phyloP scores from a whole-genome alignment of 1,140 invertebrate genomes.

The Dendrolimus punctatus region DNA sequence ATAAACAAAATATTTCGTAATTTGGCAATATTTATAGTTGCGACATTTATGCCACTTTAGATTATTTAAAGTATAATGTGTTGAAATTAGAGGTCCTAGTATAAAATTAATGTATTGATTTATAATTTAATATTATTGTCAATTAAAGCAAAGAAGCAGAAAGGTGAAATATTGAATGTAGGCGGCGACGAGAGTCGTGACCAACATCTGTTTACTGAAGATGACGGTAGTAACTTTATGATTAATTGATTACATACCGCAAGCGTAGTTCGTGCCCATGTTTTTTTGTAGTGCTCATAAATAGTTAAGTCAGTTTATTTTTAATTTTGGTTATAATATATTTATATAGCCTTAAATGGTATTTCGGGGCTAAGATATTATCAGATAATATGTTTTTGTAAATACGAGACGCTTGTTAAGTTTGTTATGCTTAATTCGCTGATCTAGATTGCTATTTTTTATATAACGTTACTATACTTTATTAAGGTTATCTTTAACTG shows the following conservation, averaged over 20 bases:
- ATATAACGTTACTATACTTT: too few relatives aligned
- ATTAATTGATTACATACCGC: constrained; percentile 13
- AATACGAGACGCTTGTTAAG: too few relatives aligned
- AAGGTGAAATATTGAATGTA: constrained; percentile 52
- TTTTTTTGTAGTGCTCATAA: constrained; percentile 11
- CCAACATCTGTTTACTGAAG: constrained; percentile 42
- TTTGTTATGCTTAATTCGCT: too few relatives aligned
- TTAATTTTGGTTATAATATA: too few relatives aligned
- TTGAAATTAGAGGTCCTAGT: constrained; percentile 4
- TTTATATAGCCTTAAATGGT: too few relatives aligned
- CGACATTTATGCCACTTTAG: too few relatives aligned
- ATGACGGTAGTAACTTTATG: constrained; percentile 48
- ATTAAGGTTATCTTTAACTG: too few relatives aligned
- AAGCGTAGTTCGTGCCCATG: constrained; percentile 8
- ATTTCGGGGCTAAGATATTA: too few relatives aligned
- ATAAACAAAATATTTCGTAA: background rate
- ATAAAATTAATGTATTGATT: constrained; percentile 10
- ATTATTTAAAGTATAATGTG: background rate
- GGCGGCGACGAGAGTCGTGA: constrained; percentile 40
- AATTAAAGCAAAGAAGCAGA: constrained; percentile 66
- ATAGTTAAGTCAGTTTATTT: background rate
- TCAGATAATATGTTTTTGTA: too few relatives aligned
- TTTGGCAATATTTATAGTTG: too few relatives aligned
- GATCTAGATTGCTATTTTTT: too few relatives aligned
- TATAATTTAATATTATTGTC: constrained; percentile 39